A percentile compares a stretch with the other conserved stretches of the same genome.
These are phyloP conservation scores for Lophotriccus pileatus DNA, from an alignment of 2,797 vertebrate species.

Conservation along the genomic window DNA sequence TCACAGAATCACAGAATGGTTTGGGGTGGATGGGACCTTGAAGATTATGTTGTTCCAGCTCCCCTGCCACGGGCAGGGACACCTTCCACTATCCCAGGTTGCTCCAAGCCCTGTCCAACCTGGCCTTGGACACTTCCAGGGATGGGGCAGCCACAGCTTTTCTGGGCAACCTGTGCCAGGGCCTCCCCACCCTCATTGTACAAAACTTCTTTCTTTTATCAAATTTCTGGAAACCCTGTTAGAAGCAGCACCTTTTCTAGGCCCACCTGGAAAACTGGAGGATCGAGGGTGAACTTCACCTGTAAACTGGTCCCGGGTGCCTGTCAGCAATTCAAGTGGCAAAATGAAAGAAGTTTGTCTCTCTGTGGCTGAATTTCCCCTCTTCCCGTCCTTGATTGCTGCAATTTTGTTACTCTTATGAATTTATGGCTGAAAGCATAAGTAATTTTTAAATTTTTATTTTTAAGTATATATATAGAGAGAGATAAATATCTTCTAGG, in stretches of 20 bases:
- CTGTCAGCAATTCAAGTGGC: not conserved
- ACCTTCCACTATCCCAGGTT: fast-evolving
- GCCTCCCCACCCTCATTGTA: not conserved
- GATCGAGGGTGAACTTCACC: not conserved
- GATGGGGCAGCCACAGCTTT: not conserved
- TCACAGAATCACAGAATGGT: not conserved
- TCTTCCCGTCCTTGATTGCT: not conserved
- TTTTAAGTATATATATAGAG: not conserved
- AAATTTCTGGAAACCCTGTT: not conserved
- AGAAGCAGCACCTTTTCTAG: not conserved
- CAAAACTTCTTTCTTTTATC: not conserved
- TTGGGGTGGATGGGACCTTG: not conserved
- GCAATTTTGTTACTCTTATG: not conserved
- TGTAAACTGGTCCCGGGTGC: not conserved
- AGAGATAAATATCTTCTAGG: not conserved
- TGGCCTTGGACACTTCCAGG: not conserved
- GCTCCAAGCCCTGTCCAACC: fast-evolving
- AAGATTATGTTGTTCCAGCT: too few species aligned
- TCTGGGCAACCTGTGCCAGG: not conserved
- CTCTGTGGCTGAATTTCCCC: not conserved
- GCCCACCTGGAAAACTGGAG: not conserved
- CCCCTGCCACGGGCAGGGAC: not conserved
- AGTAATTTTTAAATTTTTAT: not conserved
- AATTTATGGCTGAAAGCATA: not conserved
- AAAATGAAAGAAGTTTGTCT: not conserved